Base-by-base conservation (phyloP, 2,888 invertebrate genomes). In the Crematogaster levior region DNA sequence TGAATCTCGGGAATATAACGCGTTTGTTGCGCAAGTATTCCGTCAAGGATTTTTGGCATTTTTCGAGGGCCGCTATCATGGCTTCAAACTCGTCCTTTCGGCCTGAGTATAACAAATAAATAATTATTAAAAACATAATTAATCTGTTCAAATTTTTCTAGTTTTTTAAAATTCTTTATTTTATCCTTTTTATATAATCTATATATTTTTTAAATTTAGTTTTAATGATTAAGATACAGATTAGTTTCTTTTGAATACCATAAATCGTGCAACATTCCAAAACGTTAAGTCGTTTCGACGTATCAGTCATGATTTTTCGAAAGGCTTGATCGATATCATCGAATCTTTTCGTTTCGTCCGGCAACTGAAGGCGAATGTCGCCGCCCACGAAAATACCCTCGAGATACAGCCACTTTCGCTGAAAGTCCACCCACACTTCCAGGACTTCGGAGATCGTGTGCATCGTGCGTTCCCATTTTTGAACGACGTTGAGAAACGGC, bases 341-440 rank as follows among this genome's bases (percentile, higher is more conserved):
- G 94, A 99, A 99, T 93, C 97, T 98, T 93, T 96, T 97, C 0
- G 98, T 98, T 93, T 98, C 98, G 1, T 98, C 98, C 0, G 98
- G 98, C 74, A 99, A 95, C 92, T 98, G 98, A 0, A 96, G 94
- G 70, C 98, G 95, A 87, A 99, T 98, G 92, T 98, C 98, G 6
- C 98, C 98, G 0, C 97, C 98, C 0, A 98, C 97, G 93, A 98
- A 99, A 85, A 99, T 98, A 0, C 98, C 98, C 93, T 98, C 98
- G 86, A 99, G 95, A 92, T 99, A 98, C 86, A 98, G 95, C 98
- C 99, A 99, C 93, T 98, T 98, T 82, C 97, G 95, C 93, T 99
- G 99, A 3, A 98, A 97, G 3, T 96, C 96, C 93, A 97, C 95
- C 98, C 98, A 99, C 87, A 97, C 97, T 83, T 98, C 98, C 2